Evolutionary conservation across 2,113 vertebrate species (phyloP), one percentile per base, ranked within the genome.

Genomic region (Neotoma lepida): DNA sequence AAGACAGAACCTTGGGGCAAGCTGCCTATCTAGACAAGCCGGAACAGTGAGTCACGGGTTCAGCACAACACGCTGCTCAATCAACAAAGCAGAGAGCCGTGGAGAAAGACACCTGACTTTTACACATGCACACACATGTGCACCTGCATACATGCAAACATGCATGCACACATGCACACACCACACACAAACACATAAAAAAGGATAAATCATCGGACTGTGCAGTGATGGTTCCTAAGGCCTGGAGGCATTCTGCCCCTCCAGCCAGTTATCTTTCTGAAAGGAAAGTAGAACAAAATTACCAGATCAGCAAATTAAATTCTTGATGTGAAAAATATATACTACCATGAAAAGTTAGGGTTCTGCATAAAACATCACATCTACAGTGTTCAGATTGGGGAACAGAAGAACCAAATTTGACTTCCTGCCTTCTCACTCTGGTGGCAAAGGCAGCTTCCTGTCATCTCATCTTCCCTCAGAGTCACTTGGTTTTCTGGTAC

Each of bases 251-350:
- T 46, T 78, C 84, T 44, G 6, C 56, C 22, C 77, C 44, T 73
- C 44, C 28, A 35, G 56, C 24, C 24, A 71, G 54, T 39, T 66
- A 76, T 7, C 15, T 87, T 64, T 63, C 81, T 73, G 14, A 92
- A 92, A 87, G 54, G 12, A 9, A 63, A 49, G 71, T 85, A 88
- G 56, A 63, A 49, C 17, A 20, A 77, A 91, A 64, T 10, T 76
- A 88, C 66, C 28, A 33, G 35, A 70, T 81, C 56, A 95, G n/a
- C 56, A 89, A 22, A 81, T 33, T 51, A 66, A 92, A 58, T 91
- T 9, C 17, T 68, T 88, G 87, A 81, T 78, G 49, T 77, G 56
- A 91, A 92, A 94, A 49, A 94, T 17, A 24, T 28, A 24, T 8
- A 28, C 7, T 73, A 51, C 58, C 64, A 46, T 41, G 8, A 68